Evolutionary conservation across 2,797 vertebrate species (phyloP).

Genomic region (Allobates femoralis): DNA sequence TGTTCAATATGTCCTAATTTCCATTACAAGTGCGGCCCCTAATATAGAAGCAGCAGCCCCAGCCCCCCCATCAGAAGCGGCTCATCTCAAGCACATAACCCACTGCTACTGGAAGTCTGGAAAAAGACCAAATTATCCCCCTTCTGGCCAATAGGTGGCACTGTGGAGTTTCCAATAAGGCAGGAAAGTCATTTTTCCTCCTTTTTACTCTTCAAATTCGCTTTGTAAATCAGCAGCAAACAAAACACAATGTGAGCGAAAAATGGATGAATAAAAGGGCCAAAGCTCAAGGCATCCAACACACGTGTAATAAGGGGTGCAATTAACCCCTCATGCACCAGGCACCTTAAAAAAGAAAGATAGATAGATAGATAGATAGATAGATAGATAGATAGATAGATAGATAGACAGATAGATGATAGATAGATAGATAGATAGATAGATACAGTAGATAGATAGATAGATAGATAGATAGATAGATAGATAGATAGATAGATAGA

Average conservation of each 20-base stretch:
- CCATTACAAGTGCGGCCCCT: not conserved
- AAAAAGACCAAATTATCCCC: conserved; percentile 68
- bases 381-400: too few relatives aligned
- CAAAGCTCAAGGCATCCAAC: not conserved
- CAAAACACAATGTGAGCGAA: conserved; percentile 4
- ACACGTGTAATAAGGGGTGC: not conserved
- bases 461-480: too few relatives aligned
- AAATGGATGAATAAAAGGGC: conserved; percentile 38
- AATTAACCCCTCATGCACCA: not conserved
- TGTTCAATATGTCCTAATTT: not conserved
- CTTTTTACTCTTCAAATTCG: conserved; percentile 32
- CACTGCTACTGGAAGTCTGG: conserved; percentile 51
- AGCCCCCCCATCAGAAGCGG: not conserved
- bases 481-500: too few relatives aligned
- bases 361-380: too few relatives aligned
- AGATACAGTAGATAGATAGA: too few relatives aligned
- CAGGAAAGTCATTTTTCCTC: conserved; percentile 28
- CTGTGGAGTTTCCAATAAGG: conserved; percentile 87
- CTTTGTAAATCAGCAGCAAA: conserved; percentile 39
- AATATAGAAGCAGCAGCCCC: not conserved
- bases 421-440: too few relatives aligned
- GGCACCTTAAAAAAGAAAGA: not conserved
- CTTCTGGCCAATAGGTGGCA: conserved; percentile 91
- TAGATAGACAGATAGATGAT: too few relatives aligned
- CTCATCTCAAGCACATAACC: not conserved